Percentiles rank a stretch among this genome's conserved stretches.
These are phyloP conservation scores for Hyposoter dolosus DNA, from an alignment of 2,888 invertebrate genomes.

Conservation along the genomic window DNA sequence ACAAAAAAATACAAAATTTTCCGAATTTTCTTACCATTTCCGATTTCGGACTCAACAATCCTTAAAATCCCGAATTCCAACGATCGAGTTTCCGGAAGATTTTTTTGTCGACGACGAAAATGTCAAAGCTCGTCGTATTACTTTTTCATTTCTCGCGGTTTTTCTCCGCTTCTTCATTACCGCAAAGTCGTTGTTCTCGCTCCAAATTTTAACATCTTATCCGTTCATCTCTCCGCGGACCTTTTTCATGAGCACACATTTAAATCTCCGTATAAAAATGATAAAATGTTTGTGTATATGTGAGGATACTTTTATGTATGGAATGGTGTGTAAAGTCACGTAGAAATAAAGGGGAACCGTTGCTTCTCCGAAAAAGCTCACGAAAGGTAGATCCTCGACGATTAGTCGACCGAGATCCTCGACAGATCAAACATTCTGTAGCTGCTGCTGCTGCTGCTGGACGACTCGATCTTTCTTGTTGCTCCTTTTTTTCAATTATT, in stretches of 20 bases:
- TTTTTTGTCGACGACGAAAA: background rate
- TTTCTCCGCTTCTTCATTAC: background rate
- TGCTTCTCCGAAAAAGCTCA: constrained; percentile 63
- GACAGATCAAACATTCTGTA: constrained; percentile 42
- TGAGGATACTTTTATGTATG: background rate
- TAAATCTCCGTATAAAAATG: background rate
- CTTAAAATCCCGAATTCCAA: background rate
- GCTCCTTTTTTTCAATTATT: constrained; percentile 23
- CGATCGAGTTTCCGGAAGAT: background rate
- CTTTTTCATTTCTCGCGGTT: background rate
- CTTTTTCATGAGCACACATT: constrained; percentile 1
- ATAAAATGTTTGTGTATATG: background rate
- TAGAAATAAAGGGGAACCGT: constrained; percentile 38
- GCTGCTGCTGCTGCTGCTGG: constrained; percentile 24
- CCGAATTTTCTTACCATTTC: no score
- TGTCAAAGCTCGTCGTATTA: background rate
- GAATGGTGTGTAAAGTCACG: constrained; percentile 50
- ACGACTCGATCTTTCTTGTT: constrained; percentile 33
- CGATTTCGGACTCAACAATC: no score
- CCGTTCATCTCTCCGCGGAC: background rate
- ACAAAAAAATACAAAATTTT: no score
- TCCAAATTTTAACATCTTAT: constrained; percentile 17
- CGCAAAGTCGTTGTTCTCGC: background rate
- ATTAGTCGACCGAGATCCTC: constrained; percentile 62
- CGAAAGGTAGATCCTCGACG: constrained; percentile 62